These are phyloP conservation scores for Ectropis crepuscularia DNA, from an alignment of 2,888 invertebrate genomes.

Conservation along the genomic window DNA sequence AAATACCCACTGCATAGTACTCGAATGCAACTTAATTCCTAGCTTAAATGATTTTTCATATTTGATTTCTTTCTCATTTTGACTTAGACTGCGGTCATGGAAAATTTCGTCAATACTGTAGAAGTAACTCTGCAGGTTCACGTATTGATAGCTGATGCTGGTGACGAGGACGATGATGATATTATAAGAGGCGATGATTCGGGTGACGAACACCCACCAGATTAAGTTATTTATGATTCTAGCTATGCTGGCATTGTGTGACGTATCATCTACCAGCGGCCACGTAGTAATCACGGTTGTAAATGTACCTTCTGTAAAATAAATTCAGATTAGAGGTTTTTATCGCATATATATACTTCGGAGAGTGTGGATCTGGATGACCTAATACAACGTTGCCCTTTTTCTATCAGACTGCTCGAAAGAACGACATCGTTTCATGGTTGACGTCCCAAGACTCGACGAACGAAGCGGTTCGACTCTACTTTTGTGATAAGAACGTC, in stretches of 20 bases:
- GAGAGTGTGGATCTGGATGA: too few relatives aligned
- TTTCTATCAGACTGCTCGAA: too few relatives aligned
- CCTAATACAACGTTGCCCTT: too few relatives aligned
- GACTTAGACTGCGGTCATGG: slow-evolving; percentile 40
- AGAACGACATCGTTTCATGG: too few relatives aligned
- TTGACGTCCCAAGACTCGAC: too few relatives aligned
- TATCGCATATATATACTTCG: too few relatives aligned
- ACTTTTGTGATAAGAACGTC: too few relatives aligned
- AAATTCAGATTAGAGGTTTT: too few relatives aligned
- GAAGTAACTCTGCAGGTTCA: slow-evolving; percentile 62
- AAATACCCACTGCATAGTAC: slow-evolving; percentile 56
- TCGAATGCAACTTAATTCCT: slow-evolving; percentile 60
- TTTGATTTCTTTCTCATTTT: slow-evolving; percentile 51
- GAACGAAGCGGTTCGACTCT: too few relatives aligned
- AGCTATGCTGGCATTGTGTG: slow-evolving; percentile 40
- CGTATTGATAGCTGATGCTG: slow-evolving; percentile 56
- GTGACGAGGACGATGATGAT: slow-evolving; percentile 48
- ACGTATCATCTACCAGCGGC: slow-evolving; percentile 52
- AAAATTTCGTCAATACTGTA: slow-evolving; percentile 54
- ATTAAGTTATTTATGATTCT: slow-evolving; percentile 44
- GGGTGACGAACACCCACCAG: slow-evolving; percentile 50
- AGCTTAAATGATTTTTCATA: slow-evolving; percentile 56
- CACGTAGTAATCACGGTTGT: slow-evolving; percentile 54
- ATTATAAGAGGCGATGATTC: slow-evolving; percentile 42
- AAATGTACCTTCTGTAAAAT: slow-evolving; percentile 50